phyloP scores from a whole-genome alignment of 2,797 vertebrate species.

The Sebastes glaucus region DNA sequence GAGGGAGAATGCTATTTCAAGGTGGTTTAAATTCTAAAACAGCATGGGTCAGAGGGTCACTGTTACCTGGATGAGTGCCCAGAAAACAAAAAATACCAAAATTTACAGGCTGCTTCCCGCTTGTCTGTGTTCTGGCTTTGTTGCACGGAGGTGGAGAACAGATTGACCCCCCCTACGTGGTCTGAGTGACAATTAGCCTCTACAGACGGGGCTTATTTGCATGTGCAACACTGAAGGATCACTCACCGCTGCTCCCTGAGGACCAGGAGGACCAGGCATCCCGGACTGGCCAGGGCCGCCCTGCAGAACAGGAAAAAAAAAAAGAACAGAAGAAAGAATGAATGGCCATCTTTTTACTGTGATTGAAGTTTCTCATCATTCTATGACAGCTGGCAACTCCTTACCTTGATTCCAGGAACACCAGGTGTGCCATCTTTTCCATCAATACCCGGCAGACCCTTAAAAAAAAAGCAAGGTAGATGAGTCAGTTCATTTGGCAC shows the following conservation, averaged over 20 bases:
- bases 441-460: constrained; percentile 96
- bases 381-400: constrained; percentile 13
- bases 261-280: constrained; percentile 87
- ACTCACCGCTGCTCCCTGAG: constrained; percentile 93
- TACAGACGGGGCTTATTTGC: constrained; percentile 27
- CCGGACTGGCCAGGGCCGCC: constrained; percentile 87
- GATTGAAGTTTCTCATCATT: constrained; percentile 27
- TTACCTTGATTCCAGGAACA: constrained; percentile 92
- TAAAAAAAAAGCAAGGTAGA: constrained; percentile 55
- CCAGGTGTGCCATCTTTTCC: constrained; percentile 96
- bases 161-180: constrained; percentile 44
- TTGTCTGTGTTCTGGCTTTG: constrained; percentile 24
- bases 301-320: constrained; percentile 71
- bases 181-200: constrained; percentile 46
- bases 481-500: constrained; percentile 45
- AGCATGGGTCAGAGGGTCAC: constrained; percentile 68
- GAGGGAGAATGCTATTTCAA: constrained; percentile 77
- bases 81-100: constrained; percentile 65
- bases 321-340: background rate
- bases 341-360: constrained; percentile 11
- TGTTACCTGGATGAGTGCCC: constrained; percentile 71
- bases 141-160: constrained; percentile 38
- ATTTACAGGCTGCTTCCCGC: constrained; percentile 36
- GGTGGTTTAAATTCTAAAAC: constrained; percentile 83
- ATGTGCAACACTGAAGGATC: constrained; percentile 9